Base-by-base conservation (phyloP, 2,797 vertebrate species). In the Sebastes hopkinsi region DNA sequence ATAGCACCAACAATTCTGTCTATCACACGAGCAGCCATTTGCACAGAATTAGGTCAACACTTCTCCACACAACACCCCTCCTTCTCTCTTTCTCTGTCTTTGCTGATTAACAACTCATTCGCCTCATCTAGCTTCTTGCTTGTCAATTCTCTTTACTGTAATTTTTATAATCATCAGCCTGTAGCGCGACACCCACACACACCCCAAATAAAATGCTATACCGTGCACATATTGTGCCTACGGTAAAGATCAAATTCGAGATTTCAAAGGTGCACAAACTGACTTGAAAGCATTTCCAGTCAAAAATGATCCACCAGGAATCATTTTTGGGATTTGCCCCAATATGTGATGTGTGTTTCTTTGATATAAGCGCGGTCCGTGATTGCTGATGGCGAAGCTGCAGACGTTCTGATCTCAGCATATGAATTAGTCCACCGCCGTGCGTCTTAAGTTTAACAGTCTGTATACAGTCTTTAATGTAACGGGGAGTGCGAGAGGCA, bases 31-130 rank as follows among this genome's bases (percentile, higher is more conserved):
- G 87, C 91, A 88, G 91, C 92, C 94, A 93, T 95, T 95, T 93
- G 84, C 86, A 83, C 89, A 93, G 88, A 96, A 95, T 93, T 95
- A 95, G 95, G 95, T 95, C 95, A 95, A 92, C 92, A 88, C 89
- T 90, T 92, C 91, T 92, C 75, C 87, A 72, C 87, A 89, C 89
- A 81, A 54, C 82, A 88, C 90, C 86, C 91, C 85, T 89, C 87
- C 82, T 90, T 89, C 87, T 80, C 85, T 80, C 68, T 36, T 52
- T 68, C 80, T 87, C 86, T 85, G 69, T 86, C 85, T 92, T 85
- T 85, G 66, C 83, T 91, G 87, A 90, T 91, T 89, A 83, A 75
- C 74, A 80, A 81, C 83, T 84, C 79, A 64, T 89, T 90, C 77
- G 69, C 82, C 54, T 87, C 22, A 29, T 88, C 88, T 79, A 32